A percentile compares a stretch with the other conserved stretches of the same genome.
phyloP scores from a whole-genome alignment of 2,113 vertebrate species.

The Herpailurus yagouaroundi region DNA sequence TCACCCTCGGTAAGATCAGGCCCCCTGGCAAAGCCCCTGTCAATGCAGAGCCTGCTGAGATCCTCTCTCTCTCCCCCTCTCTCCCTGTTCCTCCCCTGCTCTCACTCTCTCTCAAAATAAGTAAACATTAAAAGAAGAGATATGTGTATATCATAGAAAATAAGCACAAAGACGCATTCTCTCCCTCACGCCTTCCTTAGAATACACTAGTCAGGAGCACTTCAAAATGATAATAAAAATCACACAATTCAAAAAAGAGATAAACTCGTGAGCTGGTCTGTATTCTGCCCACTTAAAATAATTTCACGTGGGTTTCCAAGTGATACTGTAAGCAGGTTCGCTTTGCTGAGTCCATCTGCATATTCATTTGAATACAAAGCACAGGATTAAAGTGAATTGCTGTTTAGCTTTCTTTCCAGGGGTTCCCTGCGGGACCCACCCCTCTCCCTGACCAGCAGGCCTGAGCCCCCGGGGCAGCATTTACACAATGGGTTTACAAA shows the following conservation, averaged over 20 bases:
- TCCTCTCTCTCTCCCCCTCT: too few relatives aligned
- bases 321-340: conserved; percentile 40
- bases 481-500: conserved; percentile 71
- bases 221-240: conserved; percentile 54
- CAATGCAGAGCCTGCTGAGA: too few relatives aligned
- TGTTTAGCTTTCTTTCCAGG: conserved; percentile 68
- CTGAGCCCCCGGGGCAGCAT: conserved; percentile 42
- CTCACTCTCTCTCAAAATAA: too few relatives aligned
- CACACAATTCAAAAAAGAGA: conserved; percentile 42
- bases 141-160: not conserved
- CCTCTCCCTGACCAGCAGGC: conserved; percentile 43
- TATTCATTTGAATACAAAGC: conserved; percentile 70
- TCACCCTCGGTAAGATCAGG: too few relatives aligned
- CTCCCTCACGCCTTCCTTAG: not conserved
- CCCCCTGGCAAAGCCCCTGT: too few relatives aligned
- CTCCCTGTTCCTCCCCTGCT: too few relatives aligned
- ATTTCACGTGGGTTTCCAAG: conserved; percentile 66
- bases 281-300: conserved; percentile 68
- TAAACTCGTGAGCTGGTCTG: conserved; percentile 54
- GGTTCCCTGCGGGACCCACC: conserved; percentile 63
- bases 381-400: conserved; percentile 71
- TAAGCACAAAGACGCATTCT: not conserved
- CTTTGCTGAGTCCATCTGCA: conserved; percentile 61
- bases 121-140: not conserved
- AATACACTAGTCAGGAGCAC: conserved; percentile 59